Percentiles rank a stretch among this genome's conserved stretches.
These are phyloP conservation scores for Scopus umbretta DNA, from an alignment of 2,113 vertebrate genomes.

Conservation along the genomic window DNA sequence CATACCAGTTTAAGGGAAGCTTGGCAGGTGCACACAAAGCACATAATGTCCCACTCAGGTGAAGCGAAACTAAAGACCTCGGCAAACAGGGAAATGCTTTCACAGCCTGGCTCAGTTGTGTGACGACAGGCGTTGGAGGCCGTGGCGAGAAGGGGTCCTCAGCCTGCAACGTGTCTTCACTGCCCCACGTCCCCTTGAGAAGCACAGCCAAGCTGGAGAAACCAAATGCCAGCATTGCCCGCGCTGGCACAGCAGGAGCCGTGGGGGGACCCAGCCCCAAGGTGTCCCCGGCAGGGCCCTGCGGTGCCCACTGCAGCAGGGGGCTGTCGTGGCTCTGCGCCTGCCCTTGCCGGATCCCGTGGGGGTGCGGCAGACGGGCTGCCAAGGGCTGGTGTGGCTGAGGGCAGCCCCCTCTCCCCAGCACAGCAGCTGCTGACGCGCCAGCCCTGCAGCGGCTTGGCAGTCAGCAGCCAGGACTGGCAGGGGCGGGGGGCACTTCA, in stretches of 20 bases:
- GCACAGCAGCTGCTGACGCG: rapidly evolving
- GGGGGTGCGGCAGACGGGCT: rapidly evolving
- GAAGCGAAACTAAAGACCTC: neutral
- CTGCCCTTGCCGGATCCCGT: neutral
- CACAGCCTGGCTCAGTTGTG: neutral
- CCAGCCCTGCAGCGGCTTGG: rapidly evolving
- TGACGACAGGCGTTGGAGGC: neutral
- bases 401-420: neutral
- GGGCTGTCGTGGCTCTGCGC: rapidly evolving
- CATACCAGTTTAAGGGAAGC: neutral
- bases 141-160: rapidly evolving
- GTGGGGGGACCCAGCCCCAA: rapidly evolving
- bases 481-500: rapidly evolving
- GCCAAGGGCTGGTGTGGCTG: rapidly evolving
- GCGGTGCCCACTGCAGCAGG: rapidly evolving
- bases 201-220: neutral
- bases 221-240: rapidly evolving
- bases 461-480: neutral
- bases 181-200: rapidly evolving
- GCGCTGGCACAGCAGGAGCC: rapidly evolving
- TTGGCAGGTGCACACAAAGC: neutral
- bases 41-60: neutral
- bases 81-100: neutral
- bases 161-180: neutral
- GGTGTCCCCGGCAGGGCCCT: neutral